Evolutionary conservation across 2,888 invertebrate genomes (phyloP).

Genomic region (Tetropium fuscum): DNA sequence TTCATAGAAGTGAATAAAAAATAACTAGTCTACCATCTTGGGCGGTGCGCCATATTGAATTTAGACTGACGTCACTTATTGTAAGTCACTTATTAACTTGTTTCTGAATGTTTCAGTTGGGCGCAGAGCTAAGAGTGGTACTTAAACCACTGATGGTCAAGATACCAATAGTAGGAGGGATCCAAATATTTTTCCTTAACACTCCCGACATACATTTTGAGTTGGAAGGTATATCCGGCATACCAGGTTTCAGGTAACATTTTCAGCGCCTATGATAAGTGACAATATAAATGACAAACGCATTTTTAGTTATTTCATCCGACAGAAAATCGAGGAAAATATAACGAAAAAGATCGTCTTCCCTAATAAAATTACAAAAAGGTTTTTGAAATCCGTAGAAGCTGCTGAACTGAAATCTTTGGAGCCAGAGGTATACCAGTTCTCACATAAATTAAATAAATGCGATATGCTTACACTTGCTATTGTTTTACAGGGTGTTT

Average conservation of each 20-base stretch:
- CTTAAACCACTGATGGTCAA: slow-evolving; percentile 92
- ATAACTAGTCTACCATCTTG: too few species aligned
- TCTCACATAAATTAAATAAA: neutral
- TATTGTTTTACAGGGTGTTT: slow-evolving; percentile 78
- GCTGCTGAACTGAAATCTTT: slow-evolving; percentile 85
- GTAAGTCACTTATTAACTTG: too few species aligned
- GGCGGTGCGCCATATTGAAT: too few species aligned
- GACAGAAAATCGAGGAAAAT: slow-evolving; percentile 55
- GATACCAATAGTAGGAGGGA: slow-evolving; percentile 92
- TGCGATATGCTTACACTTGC: slow-evolving; percentile 4
- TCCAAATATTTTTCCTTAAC: slow-evolving; percentile 95
- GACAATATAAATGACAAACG: too few species aligned
- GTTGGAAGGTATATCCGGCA: slow-evolving; percentile 92
- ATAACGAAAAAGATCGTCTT: slow-evolving; percentile 82
- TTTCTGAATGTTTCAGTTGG: slow-evolving; percentile 44
- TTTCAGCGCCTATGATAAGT: neutral
- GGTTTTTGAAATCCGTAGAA: slow-evolving; percentile 85
- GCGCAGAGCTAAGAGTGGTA: slow-evolving; percentile 72
- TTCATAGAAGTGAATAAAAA: too few species aligned
- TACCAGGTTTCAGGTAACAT: slow-evolving; percentile 88
- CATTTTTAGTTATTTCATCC: slow-evolving; percentile 51
- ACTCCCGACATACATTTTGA: slow-evolving; percentile 96
- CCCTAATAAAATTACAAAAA: slow-evolving; percentile 93
- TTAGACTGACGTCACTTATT: too few species aligned
- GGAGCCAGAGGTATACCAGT: slow-evolving; percentile 81